These are phyloP conservation scores for Cryptosula pallasiana DNA, from an alignment of 2,888 invertebrate species.

Conservation along the genomic window DNA sequence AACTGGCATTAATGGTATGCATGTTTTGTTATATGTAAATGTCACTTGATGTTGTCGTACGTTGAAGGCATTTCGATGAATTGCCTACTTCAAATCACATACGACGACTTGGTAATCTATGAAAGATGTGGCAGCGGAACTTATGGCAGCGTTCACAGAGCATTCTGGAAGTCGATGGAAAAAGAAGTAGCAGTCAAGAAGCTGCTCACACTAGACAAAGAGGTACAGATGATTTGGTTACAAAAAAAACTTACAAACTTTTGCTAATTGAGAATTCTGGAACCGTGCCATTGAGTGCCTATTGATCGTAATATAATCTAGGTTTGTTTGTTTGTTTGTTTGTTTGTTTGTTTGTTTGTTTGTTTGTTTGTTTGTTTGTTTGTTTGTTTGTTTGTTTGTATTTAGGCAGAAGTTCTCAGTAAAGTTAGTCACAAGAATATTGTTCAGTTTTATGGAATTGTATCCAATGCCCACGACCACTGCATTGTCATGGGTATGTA, in stretches of 20 bases:
- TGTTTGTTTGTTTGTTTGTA: neutral
- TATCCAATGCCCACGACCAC: conserved; percentile 50
- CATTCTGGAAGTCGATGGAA: conserved; percentile 48
- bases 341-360: no score
- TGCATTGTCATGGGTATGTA: conserved; percentile 53
- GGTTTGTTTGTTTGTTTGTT: no score
- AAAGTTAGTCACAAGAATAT: conserved; percentile 53
- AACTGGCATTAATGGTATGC: no score
- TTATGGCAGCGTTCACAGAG: conserved; percentile 54
- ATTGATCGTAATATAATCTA: no score
- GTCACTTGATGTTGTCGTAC: no score
- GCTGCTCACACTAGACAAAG: conserved; percentile 51
- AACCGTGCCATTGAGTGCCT: no score
- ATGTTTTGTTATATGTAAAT: no score
- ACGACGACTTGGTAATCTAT: conserved; percentile 51
- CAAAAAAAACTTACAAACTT: no score
- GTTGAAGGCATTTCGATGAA: no score
- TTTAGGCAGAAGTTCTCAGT: conserved; percentile 53
- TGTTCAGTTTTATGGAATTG: conserved; percentile 54
- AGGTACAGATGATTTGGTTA: no score
- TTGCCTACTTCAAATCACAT: conserved; percentile 43
- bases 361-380: no score
- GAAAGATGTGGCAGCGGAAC: conserved; percentile 54
- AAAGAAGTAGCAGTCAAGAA: conserved; percentile 53
- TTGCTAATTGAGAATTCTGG: no score